Conservation (phyloP, 2,888 invertebrate species). For the Scaptomyza flava region DNA sequence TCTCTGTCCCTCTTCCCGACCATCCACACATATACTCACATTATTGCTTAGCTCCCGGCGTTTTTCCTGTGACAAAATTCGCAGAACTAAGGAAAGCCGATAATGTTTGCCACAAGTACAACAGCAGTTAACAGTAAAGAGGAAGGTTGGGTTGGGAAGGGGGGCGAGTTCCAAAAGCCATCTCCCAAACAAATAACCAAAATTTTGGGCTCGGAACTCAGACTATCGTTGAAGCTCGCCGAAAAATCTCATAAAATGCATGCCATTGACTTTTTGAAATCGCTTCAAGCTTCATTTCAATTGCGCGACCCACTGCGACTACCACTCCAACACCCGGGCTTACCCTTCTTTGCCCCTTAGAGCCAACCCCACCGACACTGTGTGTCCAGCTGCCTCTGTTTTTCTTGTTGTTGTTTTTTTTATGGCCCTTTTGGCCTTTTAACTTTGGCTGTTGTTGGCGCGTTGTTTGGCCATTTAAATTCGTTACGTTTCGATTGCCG, state of each 20-base stretch:
- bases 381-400: constrained; percentile 19
- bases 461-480: constrained; percentile 77
- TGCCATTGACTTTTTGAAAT: constrained; percentile 80
- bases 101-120: constrained; percentile 67
- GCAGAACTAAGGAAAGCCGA: constrained; percentile 51
- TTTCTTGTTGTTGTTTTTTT: constrained; percentile 18
- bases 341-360: neutral
- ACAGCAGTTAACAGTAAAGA: constrained; percentile 20
- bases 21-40: constrained; percentile 3
- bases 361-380: constrained; percentile 1
- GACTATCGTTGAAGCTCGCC: constrained; percentile 20
- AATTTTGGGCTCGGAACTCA: constrained; percentile 58
- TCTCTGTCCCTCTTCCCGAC: constrained; percentile 2
- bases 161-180: neutral
- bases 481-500: constrained; percentile 79
- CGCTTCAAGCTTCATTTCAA: constrained; percentile 74
- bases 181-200: constrained; percentile 67
- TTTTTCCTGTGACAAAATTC: constrained; percentile 31
- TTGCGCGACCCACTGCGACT: constrained; percentile 40
- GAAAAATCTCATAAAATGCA: constrained; percentile 79
- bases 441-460: constrained; percentile 40
- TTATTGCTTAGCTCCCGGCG: constrained; percentile 22
- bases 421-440: constrained; percentile 37
- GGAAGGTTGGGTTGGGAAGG: neutral
- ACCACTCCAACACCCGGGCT: neutral